A percentile compares a stretch with the other conserved stretches of the same genome.
Conservation (phyloP, 2,113 vertebrate genomes). For the Nicator chloris region DNA sequence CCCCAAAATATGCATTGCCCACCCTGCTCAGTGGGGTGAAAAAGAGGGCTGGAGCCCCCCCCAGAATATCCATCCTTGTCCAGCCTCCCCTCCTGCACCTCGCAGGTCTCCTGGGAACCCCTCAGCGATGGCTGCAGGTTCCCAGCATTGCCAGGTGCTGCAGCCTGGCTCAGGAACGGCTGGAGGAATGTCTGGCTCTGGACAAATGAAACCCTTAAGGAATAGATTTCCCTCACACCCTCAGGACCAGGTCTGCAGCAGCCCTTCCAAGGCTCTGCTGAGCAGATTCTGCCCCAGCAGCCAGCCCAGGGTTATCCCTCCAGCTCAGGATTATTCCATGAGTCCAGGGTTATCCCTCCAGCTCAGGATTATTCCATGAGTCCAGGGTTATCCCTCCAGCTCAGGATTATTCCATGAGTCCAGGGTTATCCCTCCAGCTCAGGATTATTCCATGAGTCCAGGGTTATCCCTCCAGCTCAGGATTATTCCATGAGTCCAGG, state of each 20-base stretch:
- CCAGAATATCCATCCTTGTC: background rate
- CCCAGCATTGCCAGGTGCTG: background rate
- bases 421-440: fast-evolving
- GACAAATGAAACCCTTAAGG: background rate
- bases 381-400: too few species aligned
- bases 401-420: fast-evolving
- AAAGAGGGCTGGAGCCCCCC: background rate
- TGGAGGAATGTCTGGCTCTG: background rate
- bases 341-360: too few species aligned
- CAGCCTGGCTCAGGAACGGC: background rate
- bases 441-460: fast-evolving
- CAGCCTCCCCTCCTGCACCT: background rate
- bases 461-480: fast-evolving
- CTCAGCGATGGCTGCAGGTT: background rate
- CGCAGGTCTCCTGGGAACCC: background rate
- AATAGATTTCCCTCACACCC: background rate
- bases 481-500: fast-evolving
- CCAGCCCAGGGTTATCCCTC: fast-evolving
- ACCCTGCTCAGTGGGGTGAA: background rate
- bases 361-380: background rate
- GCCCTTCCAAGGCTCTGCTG: background rate
- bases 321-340: background rate
- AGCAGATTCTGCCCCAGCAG: background rate
- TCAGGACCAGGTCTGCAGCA: background rate
- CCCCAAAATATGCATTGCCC: background rate